A percentile compares a stretch with the other conserved stretches of the same genome.
Evolutionary conservation across 2,888 invertebrate species (phyloP).

Genomic region (Gasteruption jaculator): DNA sequence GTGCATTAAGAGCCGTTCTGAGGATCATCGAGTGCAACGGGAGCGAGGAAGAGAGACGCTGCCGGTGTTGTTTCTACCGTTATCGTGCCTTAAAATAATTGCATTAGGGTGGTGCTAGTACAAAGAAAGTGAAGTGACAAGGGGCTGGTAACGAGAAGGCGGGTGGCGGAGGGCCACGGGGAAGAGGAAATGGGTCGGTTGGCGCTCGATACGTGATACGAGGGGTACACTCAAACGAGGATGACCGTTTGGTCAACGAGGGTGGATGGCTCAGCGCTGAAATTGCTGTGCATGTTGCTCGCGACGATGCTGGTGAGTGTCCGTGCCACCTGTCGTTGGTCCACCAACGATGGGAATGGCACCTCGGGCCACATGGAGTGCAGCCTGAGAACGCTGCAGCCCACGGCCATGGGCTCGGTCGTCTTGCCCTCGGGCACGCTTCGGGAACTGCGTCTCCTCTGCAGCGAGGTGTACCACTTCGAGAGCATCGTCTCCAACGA

Average conservation of each 20-base stretch:
- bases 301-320: constrained; percentile 44
- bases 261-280: constrained; percentile 4
- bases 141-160: neutral
- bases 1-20: too few species aligned
- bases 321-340: constrained; percentile 54
- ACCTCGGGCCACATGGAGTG: constrained; percentile 57
- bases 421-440: constrained; percentile 62
- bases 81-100: too few species aligned
- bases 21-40: too few species aligned
- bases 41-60: neutral
- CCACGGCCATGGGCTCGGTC: constrained; percentile 54
- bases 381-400: constrained; percentile 53
- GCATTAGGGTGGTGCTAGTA: too few species aligned
- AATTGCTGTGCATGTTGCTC: too few species aligned
- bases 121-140: too few species aligned
- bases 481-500: constrained; percentile 73
- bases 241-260: too few species aligned
- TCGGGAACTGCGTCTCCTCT: constrained; percentile 68
- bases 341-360: constrained; percentile 56
- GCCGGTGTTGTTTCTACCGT: too few species aligned
- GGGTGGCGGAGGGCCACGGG: neutral
- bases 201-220: constrained; percentile 38
- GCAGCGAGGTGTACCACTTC: constrained; percentile 72
- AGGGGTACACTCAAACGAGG: constrained; percentile 22
- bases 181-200: constrained; percentile 32